phyloP scores from a whole-genome alignment of 2,888 invertebrate genomes.

The Mimumesa dahlbomi region DNA sequence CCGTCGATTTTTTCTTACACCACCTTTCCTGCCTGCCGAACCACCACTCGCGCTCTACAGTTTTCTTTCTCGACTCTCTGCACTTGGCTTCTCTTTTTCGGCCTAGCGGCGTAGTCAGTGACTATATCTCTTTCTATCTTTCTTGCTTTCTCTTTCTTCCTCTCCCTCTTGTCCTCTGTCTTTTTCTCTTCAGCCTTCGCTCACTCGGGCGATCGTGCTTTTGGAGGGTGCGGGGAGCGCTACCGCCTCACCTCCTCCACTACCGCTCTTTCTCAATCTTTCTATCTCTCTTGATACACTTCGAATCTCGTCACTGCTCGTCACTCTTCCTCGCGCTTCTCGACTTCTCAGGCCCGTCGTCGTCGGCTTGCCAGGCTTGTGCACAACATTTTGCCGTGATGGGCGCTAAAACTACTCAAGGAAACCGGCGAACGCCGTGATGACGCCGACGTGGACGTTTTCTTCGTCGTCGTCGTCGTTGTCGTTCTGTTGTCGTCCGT shows the following conservation, averaged over 20 bases:
- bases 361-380: constrained; percentile 44
- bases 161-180: constrained; percentile 5
- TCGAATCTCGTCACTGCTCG: constrained; percentile 42
- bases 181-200: constrained; percentile 20
- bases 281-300: constrained; percentile 34
- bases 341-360: constrained; percentile 48
- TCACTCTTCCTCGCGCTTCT: constrained; percentile 44
- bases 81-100: constrained; percentile 29
- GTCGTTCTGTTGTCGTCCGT: constrained; percentile 40
- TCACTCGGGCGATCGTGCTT: constrained; percentile 28
- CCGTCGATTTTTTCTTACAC: constrained; percentile 10
- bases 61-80: constrained; percentile 1
- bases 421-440: constrained; percentile 16
- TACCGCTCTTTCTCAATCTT: constrained; percentile 35
- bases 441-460: constrained; percentile 52
- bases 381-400: constrained; percentile 58
- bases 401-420: constrained; percentile 21
- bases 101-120: constrained; percentile 34
- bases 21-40: constrained; percentile 13
- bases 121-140: constrained; percentile 12
- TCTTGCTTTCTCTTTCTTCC: constrained; percentile 9
- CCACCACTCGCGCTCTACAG: constrained; percentile 12
- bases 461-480: constrained; percentile 20
- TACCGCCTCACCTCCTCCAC: constrained; percentile 43
- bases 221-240: constrained; percentile 43